Base-by-base conservation (phyloP, 2,113 vertebrate genomes). In the Saccopteryx leptura region DNA sequence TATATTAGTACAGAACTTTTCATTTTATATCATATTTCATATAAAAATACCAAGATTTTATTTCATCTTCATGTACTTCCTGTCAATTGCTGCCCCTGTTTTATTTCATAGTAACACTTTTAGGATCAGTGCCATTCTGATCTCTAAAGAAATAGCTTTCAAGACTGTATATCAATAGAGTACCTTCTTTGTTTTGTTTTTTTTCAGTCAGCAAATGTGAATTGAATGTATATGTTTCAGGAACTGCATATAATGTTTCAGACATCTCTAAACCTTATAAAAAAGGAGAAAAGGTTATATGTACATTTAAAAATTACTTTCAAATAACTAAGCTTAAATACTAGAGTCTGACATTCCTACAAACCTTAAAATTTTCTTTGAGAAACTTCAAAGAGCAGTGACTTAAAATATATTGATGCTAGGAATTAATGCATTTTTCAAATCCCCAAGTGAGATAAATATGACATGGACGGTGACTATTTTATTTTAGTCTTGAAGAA, bases 31-130 rank as follows among this genome's bases (percentile, higher is more conserved):
- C 46, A 88, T 92, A 95, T 95, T 96, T 94, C 90, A 95, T 72
- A 72, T 52, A 96, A 93, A 93, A 93, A 84, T 92, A 71, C 72
- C 66, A 94, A 90, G 69, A 56, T 93, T 94, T 96, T 95, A 96
- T 91, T 96, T 96, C 90, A 89, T 95, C 72, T 78, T 93, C 80
- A 63, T 72, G 61, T 52, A 83, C 81, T 97, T 95, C 61, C 78
- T 95, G 72, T 84, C 95, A 95, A 76, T 76, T 92, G 84, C 52
- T 86, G 94, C 58, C 68, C 58, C 17, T 92, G 39, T 78, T 92
- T 95, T 96, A 97, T 97, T 96, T 94, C 88, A 81, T 9, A 93
- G 76, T 88, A 96, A 93, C 69, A 91, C 90, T 96, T 96, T 95
- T 92, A 97, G 76, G 84, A 97, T 96, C 75, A 60, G 65, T 84